These are phyloP conservation scores for Onychomys arenicola DNA, from an alignment of 2,797 vertebrate genomes.

Conservation along the genomic window DNA sequence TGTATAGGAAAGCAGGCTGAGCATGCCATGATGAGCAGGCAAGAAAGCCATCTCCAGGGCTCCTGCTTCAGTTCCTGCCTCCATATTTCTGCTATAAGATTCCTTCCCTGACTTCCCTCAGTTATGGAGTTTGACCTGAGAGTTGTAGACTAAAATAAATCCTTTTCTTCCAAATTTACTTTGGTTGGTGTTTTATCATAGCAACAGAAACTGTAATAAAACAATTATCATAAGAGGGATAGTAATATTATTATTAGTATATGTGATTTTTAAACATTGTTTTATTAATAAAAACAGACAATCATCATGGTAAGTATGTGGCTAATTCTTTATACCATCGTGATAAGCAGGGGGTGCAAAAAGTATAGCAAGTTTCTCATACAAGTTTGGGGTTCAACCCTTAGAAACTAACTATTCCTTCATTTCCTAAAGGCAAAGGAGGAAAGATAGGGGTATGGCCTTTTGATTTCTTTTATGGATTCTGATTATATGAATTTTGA, in stretches of 20 bases:
- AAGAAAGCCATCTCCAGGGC: not conserved
- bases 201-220: not conserved
- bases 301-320: not conserved
- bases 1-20: not conserved
- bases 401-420: not conserved
- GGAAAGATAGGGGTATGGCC: not conserved
- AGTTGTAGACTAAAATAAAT: not conserved
- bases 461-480: not conserved
- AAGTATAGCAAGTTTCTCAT: not conserved
- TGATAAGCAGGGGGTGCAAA: not conserved
- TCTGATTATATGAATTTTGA: slow-evolving; percentile 34
- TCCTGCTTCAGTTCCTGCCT: too few relatives aligned
- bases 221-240: not conserved
- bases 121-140: not conserved
- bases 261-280: slow-evolving; percentile 20
- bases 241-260: not conserved
- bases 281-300: slow-evolving; percentile 8
- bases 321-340: not conserved
- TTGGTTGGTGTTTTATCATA: not conserved
- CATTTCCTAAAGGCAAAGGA: not conserved
- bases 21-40: not conserved
- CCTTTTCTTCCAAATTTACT: not conserved
- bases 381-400: not conserved
- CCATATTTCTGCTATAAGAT: not conserved
- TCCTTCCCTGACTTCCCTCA: not conserved